These are phyloP conservation scores for Drosophila meridiana DNA, from an alignment of 2,888 invertebrate genomes.

Conservation along the genomic window DNA sequence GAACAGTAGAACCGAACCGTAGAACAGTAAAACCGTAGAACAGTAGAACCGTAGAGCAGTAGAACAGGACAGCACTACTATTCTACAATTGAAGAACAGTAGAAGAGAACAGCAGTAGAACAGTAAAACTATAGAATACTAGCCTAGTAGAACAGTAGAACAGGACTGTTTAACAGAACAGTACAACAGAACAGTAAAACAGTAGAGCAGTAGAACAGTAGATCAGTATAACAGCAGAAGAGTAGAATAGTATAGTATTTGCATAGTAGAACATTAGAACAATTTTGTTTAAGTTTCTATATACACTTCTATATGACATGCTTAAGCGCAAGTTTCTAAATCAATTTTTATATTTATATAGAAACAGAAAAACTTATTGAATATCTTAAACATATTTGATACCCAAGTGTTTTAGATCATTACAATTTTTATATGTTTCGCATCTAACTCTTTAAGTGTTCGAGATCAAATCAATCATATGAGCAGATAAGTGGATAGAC, in stretches of 20 bases:
- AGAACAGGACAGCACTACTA: neutral
- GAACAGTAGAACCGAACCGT: neutral
- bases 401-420: too few species aligned
- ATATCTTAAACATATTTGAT: neutral
- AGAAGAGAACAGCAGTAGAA: neutral
- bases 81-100: too few species aligned
- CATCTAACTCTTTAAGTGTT: neutral
- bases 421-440: neutral
- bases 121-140: neutral
- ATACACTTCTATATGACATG: too few species aligned
- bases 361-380: neutral
- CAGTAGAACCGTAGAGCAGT: neutral
- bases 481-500: neutral
- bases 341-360: neutral
- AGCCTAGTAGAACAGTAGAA: neutral
- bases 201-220: too few species aligned
- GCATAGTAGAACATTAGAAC: too few species aligned
- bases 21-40: too few species aligned
- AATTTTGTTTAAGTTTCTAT: too few species aligned
- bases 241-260: too few species aligned
- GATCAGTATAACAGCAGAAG: too few species aligned
- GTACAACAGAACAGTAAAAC: too few species aligned
- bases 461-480: neutral
- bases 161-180: too few species aligned
- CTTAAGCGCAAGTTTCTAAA: neutral